These are phyloP conservation scores for Amaurobius ferox DNA, from an alignment of 2,888 invertebrate genomes.

Conservation along the genomic window DNA sequence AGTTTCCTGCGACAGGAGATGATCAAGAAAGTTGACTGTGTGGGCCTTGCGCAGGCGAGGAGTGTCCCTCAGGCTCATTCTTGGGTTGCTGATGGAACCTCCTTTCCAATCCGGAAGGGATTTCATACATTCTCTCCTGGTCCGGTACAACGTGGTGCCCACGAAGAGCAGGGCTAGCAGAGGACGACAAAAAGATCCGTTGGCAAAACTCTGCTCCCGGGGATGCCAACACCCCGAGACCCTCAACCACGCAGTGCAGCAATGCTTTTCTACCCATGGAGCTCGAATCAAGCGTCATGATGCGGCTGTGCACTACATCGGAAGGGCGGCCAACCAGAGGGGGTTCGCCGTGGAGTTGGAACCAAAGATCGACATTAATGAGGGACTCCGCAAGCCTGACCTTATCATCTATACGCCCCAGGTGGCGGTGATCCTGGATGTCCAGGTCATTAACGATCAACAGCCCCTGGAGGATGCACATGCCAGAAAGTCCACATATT, in stretches of 20 bases:
- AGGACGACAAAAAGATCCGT: background rate
- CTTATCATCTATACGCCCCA: background rate
- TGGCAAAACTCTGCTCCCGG: background rate
- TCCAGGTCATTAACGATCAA: conserved; percentile 11
- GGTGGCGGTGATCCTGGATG: background rate
- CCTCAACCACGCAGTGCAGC: conserved; percentile 5
- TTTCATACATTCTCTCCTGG: background rate
- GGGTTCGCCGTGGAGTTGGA: background rate
- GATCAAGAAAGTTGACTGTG: background rate
- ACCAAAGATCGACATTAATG: background rate
- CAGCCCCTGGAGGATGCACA: background rate
- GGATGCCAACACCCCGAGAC: background rate
- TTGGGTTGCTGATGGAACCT: background rate
- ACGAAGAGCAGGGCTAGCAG: background rate
- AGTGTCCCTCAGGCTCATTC: background rate
- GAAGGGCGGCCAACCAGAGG: background rate
- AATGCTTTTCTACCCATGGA: background rate
- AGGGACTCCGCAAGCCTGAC: background rate
- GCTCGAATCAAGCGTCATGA: background rate
- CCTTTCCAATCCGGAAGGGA: background rate
- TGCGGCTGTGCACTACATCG: background rate
- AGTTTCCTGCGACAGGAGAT: background rate
- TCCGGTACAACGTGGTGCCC: background rate
- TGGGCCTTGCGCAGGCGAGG: background rate
- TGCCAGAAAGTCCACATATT: background rate